phyloP scores from a whole-genome alignment of 1,140 invertebrate genomes.

The Platorchestia sp. region DNA sequence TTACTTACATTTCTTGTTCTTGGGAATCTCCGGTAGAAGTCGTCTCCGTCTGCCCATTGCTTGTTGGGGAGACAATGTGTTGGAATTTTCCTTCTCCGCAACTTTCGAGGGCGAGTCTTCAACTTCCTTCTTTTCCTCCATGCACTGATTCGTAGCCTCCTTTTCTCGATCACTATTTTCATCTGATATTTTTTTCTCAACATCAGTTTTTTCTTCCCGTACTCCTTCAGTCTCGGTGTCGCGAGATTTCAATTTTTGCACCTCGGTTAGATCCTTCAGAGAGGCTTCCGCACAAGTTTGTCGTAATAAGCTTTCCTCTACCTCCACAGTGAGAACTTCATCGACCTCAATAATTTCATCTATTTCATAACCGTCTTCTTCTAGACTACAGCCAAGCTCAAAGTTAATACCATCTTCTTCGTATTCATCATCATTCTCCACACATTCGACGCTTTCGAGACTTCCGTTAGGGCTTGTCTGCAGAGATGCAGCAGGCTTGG shows the following conservation, averaged over 20 bases:
- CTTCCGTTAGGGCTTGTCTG: slow-evolving; percentile 15
- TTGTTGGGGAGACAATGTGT: slow-evolving; percentile 13
- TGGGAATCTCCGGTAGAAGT: slow-evolving; percentile 57
- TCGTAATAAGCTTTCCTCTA: background rate
- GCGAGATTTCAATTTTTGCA: background rate
- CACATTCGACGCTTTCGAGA: slow-evolving; percentile 5
- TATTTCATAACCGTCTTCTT: slow-evolving; percentile 51
- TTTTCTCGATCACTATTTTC: background rate
- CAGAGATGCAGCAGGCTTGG: slow-evolving; percentile 33
- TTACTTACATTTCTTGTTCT: slow-evolving; percentile 59
- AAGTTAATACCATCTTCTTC: slow-evolving; percentile 38
- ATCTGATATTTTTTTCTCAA: background rate
- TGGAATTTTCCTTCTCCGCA: background rate
- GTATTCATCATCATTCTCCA: slow-evolving; percentile 40
- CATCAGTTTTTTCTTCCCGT: background rate
- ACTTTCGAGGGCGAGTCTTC: background rate
- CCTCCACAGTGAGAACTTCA: background rate
- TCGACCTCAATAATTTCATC: slow-evolving; percentile 39
- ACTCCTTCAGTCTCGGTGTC: background rate
- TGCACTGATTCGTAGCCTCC: background rate
- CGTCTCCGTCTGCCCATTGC: slow-evolving; percentile 31
- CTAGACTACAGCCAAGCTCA: slow-evolving; percentile 35
- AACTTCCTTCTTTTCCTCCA: background rate
- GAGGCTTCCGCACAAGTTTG: background rate
- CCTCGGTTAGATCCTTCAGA: background rate